These are phyloP conservation scores for Cichladusa arquata DNA, from an alignment of 2,113 vertebrate genomes.

Conservation along the genomic window DNA sequence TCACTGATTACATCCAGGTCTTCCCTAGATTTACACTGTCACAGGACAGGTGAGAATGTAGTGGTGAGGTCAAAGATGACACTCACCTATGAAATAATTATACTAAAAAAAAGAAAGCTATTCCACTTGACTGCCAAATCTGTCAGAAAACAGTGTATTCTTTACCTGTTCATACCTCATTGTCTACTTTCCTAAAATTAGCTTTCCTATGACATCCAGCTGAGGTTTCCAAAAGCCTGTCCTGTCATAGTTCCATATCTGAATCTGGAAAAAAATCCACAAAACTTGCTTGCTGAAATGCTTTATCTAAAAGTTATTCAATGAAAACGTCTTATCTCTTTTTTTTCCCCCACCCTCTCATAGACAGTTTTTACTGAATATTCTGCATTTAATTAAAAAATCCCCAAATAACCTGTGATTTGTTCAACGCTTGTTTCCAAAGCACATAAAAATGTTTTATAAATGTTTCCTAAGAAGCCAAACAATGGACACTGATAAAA, in stretches of 20 bases:
- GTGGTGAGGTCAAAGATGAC: neutral
- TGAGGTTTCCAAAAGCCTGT: neutral
- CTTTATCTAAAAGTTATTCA: neutral
- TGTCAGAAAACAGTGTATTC: neutral
- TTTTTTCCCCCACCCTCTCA: fast-evolving
- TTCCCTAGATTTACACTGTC: neutral
- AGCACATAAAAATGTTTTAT: neutral
- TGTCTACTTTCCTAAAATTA: neutral
- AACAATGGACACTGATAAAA: neutral
- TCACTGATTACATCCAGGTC: neutral
- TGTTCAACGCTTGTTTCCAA: neutral
- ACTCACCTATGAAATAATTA: neutral
- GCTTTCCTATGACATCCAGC: neutral
- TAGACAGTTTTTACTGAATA: neutral
- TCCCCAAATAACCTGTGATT: neutral
- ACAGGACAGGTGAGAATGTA: neutral
- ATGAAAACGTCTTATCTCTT: neutral
- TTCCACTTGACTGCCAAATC: neutral
- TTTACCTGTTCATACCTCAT: neutral
- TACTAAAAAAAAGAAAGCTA: neutral
- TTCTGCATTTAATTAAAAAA: neutral
- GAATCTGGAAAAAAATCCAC: neutral
- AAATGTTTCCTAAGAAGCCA: neutral
- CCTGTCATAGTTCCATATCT: neutral
- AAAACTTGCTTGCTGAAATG: neutral